These are phyloP conservation scores for Sinocyclocheilus maitianheensis DNA, from an alignment of 2,113 vertebrate species.

Conservation along the genomic window DNA sequence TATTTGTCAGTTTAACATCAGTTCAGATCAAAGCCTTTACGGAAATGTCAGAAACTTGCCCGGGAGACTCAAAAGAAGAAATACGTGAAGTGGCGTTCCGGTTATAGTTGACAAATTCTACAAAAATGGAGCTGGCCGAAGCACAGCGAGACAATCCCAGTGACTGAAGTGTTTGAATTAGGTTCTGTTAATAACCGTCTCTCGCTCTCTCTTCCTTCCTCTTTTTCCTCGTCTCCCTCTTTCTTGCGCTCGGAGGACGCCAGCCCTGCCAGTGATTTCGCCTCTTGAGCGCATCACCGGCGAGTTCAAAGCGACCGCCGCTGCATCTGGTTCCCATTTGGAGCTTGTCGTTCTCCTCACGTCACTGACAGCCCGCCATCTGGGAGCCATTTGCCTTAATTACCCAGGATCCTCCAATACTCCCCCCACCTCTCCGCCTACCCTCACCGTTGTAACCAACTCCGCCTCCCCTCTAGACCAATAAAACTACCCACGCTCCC, in stretches of 20 bases:
- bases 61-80: background rate
- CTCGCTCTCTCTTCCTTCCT: slow-evolving; percentile 17
- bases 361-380: slow-evolving; percentile 80
- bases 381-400: slow-evolving; percentile 83
- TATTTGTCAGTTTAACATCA: background rate
- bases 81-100: background rate
- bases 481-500: slow-evolving; percentile 68
- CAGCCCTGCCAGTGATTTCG: slow-evolving; percentile 34
- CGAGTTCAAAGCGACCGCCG: slow-evolving; percentile 72
- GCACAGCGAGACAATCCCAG: background rate
- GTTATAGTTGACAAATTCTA: slow-evolving; percentile 4
- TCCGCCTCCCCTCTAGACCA: slow-evolving; percentile 69
- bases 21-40: background rate
- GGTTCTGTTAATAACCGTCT: background rate
- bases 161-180: slow-evolving; percentile 30
- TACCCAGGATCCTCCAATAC: slow-evolving; percentile 73
- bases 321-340: slow-evolving; percentile 78
- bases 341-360: slow-evolving; percentile 79
- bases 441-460: slow-evolving; percentile 57
- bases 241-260: slow-evolving; percentile 7
- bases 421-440: slow-evolving; percentile 49
- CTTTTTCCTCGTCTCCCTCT: slow-evolving; percentile 6
- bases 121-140: background rate
- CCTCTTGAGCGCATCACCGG: slow-evolving; percentile 32
- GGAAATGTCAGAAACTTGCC: background rate